phyloP scores from a whole-genome alignment of 2,888 invertebrate genomes.

The Scaptodrosophila latifasciaeformis region DNA sequence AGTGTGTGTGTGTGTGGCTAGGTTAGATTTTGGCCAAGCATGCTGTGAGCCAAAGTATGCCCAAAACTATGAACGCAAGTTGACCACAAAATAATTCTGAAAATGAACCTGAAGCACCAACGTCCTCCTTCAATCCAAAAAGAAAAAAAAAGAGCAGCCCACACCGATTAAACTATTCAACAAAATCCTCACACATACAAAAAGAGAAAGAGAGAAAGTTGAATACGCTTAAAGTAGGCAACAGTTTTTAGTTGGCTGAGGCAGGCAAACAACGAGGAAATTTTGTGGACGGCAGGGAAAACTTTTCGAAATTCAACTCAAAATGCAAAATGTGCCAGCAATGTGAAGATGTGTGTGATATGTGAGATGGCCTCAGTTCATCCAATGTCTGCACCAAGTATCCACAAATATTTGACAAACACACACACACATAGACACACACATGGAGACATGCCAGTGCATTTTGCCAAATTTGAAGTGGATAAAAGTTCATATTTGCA shows the following conservation, averaged over 20 bases:
- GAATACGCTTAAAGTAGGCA: constrained; percentile 51
- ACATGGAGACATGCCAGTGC: constrained; percentile 2
- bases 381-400: constrained; percentile 24
- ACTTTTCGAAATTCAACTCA: constrained; percentile 61
- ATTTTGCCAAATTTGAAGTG: not conserved
- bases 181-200: constrained; percentile 19
- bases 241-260: constrained; percentile 53
- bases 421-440: constrained; percentile 1
- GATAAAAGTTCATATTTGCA: constrained; percentile 41
- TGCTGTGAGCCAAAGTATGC: constrained; percentile 23
- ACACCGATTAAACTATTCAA: constrained; percentile 44
- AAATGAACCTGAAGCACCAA: constrained; percentile 54
- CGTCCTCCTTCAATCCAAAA: constrained; percentile 31
- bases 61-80: constrained; percentile 61
- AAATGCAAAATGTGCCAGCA: constrained; percentile 69
- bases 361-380: not conserved
- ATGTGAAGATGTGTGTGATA: constrained; percentile 48
- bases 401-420: constrained; percentile 39
- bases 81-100: constrained; percentile 69
- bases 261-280: constrained; percentile 34
- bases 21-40: not conserved
- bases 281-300: constrained; percentile 60
- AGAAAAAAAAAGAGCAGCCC: too few relatives aligned
- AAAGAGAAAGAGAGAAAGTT: constrained; percentile 1
- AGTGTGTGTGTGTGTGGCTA: too few relatives aligned